Evolutionary conservation across 2,888 invertebrate genomes (phyloP), one percentile per base, ranked within the genome.

Genomic region (Drosophila monieri): DNA sequence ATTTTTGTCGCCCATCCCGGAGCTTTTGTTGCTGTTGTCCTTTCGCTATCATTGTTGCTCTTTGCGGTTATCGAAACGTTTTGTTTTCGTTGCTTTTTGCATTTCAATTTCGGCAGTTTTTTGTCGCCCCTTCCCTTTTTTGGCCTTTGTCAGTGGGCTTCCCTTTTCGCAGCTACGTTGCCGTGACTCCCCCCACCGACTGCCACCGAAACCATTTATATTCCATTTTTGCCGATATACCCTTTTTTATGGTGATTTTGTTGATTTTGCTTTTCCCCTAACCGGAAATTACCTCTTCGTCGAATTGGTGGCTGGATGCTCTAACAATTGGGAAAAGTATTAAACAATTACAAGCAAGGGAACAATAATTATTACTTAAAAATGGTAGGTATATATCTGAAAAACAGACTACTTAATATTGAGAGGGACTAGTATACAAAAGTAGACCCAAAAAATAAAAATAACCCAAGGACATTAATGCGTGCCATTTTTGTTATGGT

Each of bases 171-270:
- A 54, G 61, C 58, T 56, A 27, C 57, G 46, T 52, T 25, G 52
- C 39, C 21, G 41, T 43, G 14, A 46, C 14, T n/a, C 39, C n/a
- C 53, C 9, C 12, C 27, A 14, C 15, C 2, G 8, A 37, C 5
- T 25, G 18, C 30, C 23, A 8, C 51, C 39, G 27, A 30, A 27
- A 10, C 46, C 39, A 27, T 49, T 14, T 46, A 44, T 52, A 65
- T 76, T 67, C 69, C 61, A 77, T 75, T 80, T 75, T 51, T 37
- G 39, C 58, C 58, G 66, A 73, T 78, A 72, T 86, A 67, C 69
- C 61, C 69, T 61, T 64, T 76, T 80, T 84, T 81, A 84, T 81
- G 80, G 85, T 84, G 81, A 86, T 81, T 78, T 74, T 78, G 76
- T 80, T 84, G 85, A 81, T 81, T 80, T 86, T 74, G 67, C 60